Conservation (phyloP, 2,888 invertebrate species). For the Sarcophaga rosellei region DNA sequence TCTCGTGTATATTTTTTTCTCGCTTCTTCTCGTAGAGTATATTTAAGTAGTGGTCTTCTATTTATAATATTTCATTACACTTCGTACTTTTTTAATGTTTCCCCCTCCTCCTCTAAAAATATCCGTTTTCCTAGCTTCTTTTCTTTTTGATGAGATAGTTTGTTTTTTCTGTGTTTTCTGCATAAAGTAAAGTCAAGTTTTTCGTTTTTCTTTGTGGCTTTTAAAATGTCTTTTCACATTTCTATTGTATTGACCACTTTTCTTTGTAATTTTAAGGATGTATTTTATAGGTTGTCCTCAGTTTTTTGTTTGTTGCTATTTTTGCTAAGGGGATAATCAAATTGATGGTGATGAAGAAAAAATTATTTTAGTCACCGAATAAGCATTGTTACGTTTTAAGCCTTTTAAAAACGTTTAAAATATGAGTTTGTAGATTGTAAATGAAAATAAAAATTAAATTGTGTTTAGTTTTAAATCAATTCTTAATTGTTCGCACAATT, state of each 20-base stretch:
- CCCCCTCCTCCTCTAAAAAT: not conserved
- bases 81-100: slow-evolving; percentile 32
- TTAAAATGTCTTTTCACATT: slow-evolving; percentile 67
- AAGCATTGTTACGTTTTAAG: too few species aligned
- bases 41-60: slow-evolving; percentile 18
- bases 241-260: slow-evolving; percentile 43
- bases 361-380: too few species aligned
- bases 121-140: slow-evolving; percentile 32
- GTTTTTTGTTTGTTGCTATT: too few species aligned
- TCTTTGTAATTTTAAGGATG: not conserved
- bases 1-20: too few species aligned
- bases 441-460: too few species aligned
- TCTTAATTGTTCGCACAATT: too few species aligned
- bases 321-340: too few species aligned
- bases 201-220: slow-evolving; percentile 48
- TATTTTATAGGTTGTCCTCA: slow-evolving; percentile 6
- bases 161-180: not conserved
- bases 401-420: too few species aligned
- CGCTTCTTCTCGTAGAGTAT: slow-evolving; percentile 3
- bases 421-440: too few species aligned
- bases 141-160: slow-evolving; percentile 7
- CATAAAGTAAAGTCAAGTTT: not conserved
- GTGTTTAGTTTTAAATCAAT: too few species aligned
- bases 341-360: too few species aligned
- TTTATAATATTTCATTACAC: slow-evolving; percentile 26